Conservation (phyloP, 2,113 vertebrate genomes). For the Phalacrocorax aristotelis region DNA sequence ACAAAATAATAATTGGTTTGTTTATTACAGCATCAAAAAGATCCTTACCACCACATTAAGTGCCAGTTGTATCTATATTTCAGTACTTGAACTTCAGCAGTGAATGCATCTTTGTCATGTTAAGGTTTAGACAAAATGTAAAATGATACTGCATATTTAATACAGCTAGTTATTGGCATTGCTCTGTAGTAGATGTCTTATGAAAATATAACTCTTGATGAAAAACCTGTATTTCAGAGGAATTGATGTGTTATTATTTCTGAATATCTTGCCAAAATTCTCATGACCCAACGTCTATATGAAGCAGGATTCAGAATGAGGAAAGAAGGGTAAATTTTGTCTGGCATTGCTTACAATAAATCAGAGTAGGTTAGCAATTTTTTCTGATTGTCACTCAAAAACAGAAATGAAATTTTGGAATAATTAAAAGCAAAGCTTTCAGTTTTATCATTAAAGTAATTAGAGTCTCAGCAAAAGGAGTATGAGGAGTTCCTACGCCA, state of each 20-base stretch:
- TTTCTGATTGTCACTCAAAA: neutral
- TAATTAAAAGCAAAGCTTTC: neutral
- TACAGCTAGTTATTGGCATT: neutral
- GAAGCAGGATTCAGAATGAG: neutral
- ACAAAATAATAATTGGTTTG: neutral
- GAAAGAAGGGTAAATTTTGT: neutral
- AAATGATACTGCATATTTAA: neutral
- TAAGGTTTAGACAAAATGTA: neutral
- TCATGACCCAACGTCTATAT: neutral
- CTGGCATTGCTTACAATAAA: neutral
- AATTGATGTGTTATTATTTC: neutral
- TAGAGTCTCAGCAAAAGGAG: neutral
- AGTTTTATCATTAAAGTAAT: neutral
- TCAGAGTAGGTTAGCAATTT: neutral
- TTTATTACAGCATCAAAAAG: constrained; percentile 5
- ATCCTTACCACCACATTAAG: constrained; percentile 2
- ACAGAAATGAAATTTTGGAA: neutral
- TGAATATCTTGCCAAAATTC: neutral
- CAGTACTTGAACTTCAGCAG: neutral
- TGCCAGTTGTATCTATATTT: neutral
- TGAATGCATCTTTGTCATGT: neutral
- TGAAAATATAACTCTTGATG: neutral
- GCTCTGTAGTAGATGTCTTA: neutral
- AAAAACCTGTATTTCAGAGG: neutral
- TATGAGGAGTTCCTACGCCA: neutral